Evolutionary conservation across 2,888 invertebrate species (phyloP).

Genomic region (Acheta domesticus): DNA sequence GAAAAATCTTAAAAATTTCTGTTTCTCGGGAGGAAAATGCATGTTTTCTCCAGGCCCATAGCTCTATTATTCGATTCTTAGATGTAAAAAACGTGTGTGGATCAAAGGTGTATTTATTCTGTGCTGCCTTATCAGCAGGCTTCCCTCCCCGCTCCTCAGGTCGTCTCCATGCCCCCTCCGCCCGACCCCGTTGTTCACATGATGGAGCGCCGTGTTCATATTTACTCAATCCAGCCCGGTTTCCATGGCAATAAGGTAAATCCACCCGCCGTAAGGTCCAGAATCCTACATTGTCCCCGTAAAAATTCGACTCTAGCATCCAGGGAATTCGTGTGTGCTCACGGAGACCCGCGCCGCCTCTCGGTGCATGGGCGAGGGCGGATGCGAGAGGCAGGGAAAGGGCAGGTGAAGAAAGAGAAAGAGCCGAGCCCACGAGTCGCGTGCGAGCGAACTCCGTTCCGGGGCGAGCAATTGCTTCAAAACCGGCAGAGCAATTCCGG

Average conservation of each 20-base stretch:
- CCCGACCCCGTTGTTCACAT: not conserved
- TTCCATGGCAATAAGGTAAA: slow-evolving; percentile 4
- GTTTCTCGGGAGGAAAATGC: not conserved
- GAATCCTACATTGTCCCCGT: not conserved
- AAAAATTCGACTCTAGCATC: not conserved
- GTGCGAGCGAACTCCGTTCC: too few relatives aligned
- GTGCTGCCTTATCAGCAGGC: not conserved
- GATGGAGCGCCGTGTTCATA: not conserved
- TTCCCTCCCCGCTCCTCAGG: not conserved
- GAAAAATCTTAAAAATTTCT: not conserved
- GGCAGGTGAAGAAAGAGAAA: not conserved
- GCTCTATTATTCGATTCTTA: too few relatives aligned
- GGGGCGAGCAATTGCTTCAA: too few relatives aligned
- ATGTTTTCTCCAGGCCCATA: too few relatives aligned
- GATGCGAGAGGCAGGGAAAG: not conserved
- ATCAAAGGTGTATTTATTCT: slow-evolving; percentile 18
- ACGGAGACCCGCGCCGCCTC: not conserved
- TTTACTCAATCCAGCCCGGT: not conserved
- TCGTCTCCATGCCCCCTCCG: not conserved
- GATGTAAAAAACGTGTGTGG: not conserved
- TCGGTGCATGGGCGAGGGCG: not conserved
- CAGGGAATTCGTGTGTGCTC: not conserved
- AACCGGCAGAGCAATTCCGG: too few relatives aligned
- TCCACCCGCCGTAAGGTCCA: not conserved
- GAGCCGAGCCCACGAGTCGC: too few relatives aligned